These are phyloP conservation scores for Idaea aversata DNA, from an alignment of 2,888 invertebrate genomes.

Conservation along the genomic window DNA sequence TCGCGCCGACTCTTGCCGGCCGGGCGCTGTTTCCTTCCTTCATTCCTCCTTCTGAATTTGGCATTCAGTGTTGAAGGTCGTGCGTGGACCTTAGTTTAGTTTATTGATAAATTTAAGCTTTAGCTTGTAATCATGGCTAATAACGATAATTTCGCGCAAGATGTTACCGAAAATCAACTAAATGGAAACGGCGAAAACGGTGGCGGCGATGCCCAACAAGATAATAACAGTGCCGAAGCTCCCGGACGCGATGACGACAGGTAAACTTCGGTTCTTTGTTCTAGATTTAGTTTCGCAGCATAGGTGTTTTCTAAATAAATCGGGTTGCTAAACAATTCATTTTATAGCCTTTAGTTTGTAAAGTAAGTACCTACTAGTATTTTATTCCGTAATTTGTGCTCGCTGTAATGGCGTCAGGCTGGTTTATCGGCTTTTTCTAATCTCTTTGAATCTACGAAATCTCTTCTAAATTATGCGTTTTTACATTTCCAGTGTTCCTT, in stretches of 20 bases:
- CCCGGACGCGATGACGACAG: conserved; percentile 91
- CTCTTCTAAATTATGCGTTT: conserved; percentile 71
- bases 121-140: conserved; percentile 83
- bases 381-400: conserved; percentile 34
- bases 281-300: conserved; percentile 15
- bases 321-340: conserved; percentile 17
- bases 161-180: conserved; percentile 85
- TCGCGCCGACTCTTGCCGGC: conserved; percentile 59
- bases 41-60: conserved; percentile 76
- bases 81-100: conserved; percentile 72
- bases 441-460: conserved; percentile 66
- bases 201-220: conserved; percentile 84
- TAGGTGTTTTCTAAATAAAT: conserved; percentile 10
- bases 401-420: conserved; percentile 74
- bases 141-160: conserved; percentile 90
- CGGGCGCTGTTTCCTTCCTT: conserved; percentile 37
- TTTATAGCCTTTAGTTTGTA: conserved; percentile 18
- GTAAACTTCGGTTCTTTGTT: conserved; percentile 58
- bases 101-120: conserved; percentile 80
- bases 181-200: conserved; percentile 82
- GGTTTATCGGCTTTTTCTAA: conserved; percentile 63
- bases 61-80: conserved; percentile 77
- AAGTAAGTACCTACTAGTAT: not conserved
- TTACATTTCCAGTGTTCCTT: conserved; percentile 61
- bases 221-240: conserved; percentile 87